Conservation (phyloP, 1,140 invertebrate species). For the Pogonognathellus flavescens region DNA sequence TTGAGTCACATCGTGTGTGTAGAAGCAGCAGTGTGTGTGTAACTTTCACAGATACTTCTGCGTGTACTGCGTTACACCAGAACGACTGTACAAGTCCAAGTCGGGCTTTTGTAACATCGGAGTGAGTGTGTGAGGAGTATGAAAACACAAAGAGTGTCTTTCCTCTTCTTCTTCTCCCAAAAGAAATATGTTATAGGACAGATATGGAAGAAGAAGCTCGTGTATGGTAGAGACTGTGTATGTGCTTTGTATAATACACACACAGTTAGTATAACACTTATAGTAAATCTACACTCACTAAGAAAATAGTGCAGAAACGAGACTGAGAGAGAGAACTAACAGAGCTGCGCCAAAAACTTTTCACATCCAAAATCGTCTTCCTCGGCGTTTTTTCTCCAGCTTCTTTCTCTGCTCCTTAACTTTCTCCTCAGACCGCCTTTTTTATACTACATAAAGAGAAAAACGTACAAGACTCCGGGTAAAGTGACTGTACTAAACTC, state of each 20-base stretch:
- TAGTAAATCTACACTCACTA: no score
- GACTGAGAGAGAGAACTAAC: conserved; percentile 6
- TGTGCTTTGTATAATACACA: neutral
- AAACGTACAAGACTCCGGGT: neutral
- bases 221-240: neutral
- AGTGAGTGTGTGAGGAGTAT: no score
- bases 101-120: no score
- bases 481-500: conserved; percentile 45
- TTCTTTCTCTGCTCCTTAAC: conserved; percentile 27
- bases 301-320: conserved; percentile 15
- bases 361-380: conserved; percentile 50
- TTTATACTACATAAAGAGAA: neutral
- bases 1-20: no score
- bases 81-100: conserved; percentile 10
- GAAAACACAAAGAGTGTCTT: neutral
- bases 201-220: no score
- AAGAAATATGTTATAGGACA: neutral
- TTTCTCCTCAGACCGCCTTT: conserved; percentile 14
- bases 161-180: neutral
- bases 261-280: neutral
- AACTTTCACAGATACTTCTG: conserved; percentile 28
- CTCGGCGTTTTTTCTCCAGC: conserved; percentile 26
- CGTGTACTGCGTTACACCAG: conserved; percentile 25
- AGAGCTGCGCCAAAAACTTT: conserved; percentile 55
- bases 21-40: neutral